Percentiles rank a stretch among this genome's conserved stretches.
Evolutionary conservation across 2,888 invertebrate genomes (phyloP).

Genomic region (Trachelus stipa): DNA sequence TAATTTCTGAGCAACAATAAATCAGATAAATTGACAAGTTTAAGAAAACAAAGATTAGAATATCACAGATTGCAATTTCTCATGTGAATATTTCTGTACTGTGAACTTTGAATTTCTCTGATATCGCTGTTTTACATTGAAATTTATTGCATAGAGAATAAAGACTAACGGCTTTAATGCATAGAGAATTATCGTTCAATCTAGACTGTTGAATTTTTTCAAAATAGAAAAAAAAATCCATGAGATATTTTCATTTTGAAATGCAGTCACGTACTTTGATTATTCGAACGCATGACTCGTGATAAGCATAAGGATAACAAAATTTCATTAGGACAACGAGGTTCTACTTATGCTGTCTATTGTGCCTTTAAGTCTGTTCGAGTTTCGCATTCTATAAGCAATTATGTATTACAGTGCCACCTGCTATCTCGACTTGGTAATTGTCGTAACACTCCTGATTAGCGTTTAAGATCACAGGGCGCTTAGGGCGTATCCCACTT

Average conservation of each 20-base stretch:
- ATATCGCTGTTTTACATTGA: not conserved
- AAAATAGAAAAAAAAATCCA: too few relatives aligned
- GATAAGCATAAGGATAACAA: not conserved
- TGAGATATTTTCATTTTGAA: not conserved
- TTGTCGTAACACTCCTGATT: slow-evolving; percentile 43
- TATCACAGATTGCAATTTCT: not conserved
- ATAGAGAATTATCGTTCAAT: not conserved
- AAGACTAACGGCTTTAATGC: not conserved
- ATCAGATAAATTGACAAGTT: not conserved
- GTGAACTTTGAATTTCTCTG: not conserved
- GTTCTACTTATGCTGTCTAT: not conserved
- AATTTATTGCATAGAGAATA: not conserved
- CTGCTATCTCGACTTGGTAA: slow-evolving; percentile 39
- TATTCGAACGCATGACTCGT: not conserved
- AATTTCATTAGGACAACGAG: not conserved
- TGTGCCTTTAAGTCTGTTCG: not conserved
- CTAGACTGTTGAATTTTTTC: not conserved
- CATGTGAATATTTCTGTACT: not conserved
- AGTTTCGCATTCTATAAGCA: not conserved
- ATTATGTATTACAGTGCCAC: slow-evolving; percentile 24
- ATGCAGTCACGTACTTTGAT: not conserved
- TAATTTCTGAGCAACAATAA: not conserved
- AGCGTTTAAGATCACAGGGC: slow-evolving; percentile 53
- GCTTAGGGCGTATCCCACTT: slow-evolving; percentile 34
- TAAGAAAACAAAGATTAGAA: not conserved